These are phyloP conservation scores for Squalus acanthias DNA, from an alignment of 2,797 vertebrate genomes.

Conservation along the genomic window DNA sequence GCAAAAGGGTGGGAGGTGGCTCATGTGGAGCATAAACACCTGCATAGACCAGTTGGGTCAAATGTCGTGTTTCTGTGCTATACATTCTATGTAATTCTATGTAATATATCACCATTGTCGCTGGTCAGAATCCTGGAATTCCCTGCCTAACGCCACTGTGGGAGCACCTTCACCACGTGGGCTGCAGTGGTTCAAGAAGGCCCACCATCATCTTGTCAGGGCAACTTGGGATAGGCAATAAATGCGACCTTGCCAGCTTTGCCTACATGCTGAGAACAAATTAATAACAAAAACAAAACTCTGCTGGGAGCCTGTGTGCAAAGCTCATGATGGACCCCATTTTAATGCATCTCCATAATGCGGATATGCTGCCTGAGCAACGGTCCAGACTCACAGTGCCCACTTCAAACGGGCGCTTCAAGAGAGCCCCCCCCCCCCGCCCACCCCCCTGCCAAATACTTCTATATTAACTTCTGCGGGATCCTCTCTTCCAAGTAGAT, in stretches of 20 bases:
- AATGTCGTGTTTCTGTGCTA: background rate
- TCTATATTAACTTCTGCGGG: background rate
- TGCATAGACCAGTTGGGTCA: background rate
- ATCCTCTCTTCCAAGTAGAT: background rate
- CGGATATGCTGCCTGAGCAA: background rate
- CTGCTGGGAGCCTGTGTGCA: background rate
- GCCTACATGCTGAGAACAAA: background rate
- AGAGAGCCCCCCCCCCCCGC: background rate
- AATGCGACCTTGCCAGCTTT: background rate
- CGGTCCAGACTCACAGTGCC: background rate
- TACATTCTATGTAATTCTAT: background rate
- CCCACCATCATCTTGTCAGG: background rate
- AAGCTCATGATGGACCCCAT: too few relatives aligned
- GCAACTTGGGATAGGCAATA: background rate
- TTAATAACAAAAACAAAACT: background rate
- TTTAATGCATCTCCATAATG: background rate
- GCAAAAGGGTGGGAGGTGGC: too few relatives aligned
- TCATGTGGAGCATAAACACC: too few relatives aligned
- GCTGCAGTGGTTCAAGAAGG: background rate
- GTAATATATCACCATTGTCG: background rate
- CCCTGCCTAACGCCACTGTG: background rate
- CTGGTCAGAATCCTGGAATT: background rate
- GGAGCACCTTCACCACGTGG: too few relatives aligned
- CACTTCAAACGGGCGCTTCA: background rate
- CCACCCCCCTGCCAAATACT: background rate